Conservation (phyloP, 1,140 invertebrate genomes). For the Asbolus verrucosus region DNA sequence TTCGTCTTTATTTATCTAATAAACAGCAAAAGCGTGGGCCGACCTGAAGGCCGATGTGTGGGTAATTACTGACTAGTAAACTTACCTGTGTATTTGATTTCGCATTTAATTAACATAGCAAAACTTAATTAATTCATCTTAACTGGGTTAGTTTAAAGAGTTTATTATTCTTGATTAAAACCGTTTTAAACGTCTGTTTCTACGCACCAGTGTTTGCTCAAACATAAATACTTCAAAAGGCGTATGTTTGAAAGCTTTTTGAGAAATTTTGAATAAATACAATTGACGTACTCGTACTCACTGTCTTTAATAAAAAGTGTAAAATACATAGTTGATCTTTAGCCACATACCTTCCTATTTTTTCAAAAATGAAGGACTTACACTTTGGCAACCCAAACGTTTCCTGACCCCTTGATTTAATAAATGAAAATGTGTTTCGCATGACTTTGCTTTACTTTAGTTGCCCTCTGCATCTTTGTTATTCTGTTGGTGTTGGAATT, state of each 20-base stretch:
- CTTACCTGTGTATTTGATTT: conserved; percentile 21
- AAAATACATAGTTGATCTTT: conserved; percentile 24
- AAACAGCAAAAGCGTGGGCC: conserved; percentile 28
- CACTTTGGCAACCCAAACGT: conserved; percentile 33
- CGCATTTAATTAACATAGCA: conserved; percentile 21
- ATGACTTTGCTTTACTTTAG: neutral
- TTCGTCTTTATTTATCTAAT: conserved; percentile 40
- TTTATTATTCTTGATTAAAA: neutral
- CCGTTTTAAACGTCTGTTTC: neutral
- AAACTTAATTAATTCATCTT: conserved; percentile 16
- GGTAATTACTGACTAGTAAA: conserved; percentile 38
- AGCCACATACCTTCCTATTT: conserved; percentile 38
- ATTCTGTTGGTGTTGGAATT: no score
- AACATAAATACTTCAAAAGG: no score
- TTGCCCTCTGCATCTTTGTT: no score
- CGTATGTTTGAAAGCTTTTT: no score
- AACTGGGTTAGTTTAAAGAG: conserved; percentile 5
- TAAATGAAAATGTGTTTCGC: neutral
- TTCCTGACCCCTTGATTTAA: conserved; percentile 8
- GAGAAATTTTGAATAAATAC: no score
- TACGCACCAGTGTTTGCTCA: no score
- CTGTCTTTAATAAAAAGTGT: neutral
- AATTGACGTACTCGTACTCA: no score
- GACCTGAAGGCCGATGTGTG: conserved; percentile 27
- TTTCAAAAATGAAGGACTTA: conserved; percentile 37